Conservation (phyloP, 1,140 invertebrate species). For the Eulimnadia texana region DNA sequence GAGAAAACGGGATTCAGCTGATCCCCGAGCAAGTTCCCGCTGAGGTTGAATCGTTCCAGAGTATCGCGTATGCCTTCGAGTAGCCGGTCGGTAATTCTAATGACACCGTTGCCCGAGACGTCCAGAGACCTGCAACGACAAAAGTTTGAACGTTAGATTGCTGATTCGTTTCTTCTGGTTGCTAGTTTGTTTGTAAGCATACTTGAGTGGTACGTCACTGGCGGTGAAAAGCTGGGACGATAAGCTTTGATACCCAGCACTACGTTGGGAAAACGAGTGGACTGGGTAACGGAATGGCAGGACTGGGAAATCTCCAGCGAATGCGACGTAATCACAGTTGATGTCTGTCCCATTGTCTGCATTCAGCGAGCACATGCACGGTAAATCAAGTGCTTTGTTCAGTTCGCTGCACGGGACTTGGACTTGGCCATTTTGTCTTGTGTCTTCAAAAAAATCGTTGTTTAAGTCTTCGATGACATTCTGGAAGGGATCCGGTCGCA, state of each 20-base stretch:
- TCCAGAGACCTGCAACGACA: conserved; percentile 39
- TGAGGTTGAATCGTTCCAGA: conserved; percentile 52
- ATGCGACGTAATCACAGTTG: conserved; percentile 70
- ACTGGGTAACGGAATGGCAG: conserved; percentile 58
- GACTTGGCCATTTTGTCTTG: background rate
- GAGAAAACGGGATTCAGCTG: conserved; percentile 79
- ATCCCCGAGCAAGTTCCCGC: conserved; percentile 70
- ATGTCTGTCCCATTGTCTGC: conserved; percentile 35
- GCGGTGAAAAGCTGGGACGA: conserved; percentile 52
- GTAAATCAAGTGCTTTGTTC: conserved; percentile 19
- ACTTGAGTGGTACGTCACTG: conserved; percentile 45
- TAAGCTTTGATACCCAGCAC: conserved; percentile 59
- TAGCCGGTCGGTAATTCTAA: conserved; percentile 59
- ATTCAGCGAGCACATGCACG: conserved; percentile 21
- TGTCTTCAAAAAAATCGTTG: background rate
- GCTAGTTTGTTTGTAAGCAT: background rate
- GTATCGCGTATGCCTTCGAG: conserved; percentile 45
- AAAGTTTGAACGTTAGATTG: background rate
- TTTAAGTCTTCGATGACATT: background rate
- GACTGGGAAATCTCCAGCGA: conserved; percentile 53
- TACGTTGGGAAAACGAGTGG: conserved; percentile 54
- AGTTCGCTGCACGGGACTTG: conserved; percentile 20
- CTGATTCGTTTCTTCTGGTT: background rate
- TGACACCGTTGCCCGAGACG: conserved; percentile 62
- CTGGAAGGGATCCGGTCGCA: background rate